Conservation (phyloP, 2,113 vertebrate genomes). For the Tetrao urogallus region DNA sequence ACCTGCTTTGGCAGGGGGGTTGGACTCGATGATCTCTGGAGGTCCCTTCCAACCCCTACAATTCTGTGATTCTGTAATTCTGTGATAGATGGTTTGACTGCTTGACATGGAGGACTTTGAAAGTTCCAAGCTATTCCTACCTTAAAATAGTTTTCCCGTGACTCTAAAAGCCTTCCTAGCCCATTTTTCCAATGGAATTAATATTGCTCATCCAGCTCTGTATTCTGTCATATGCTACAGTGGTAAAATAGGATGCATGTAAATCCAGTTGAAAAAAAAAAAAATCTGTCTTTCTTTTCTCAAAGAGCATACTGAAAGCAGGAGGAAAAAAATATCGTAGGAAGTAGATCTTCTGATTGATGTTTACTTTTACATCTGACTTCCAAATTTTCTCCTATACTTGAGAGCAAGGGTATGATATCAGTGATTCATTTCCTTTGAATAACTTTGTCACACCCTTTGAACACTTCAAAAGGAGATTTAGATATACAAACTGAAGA, state of each 20-base stretch:
- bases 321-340: background rate
- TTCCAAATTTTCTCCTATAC: background rate
- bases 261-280: background rate
- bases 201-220: background rate
- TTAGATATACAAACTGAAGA: background rate
- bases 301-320: background rate
- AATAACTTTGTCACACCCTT: background rate
- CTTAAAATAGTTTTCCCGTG: background rate
- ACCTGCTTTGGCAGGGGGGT: no score
- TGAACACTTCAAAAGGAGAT: background rate
- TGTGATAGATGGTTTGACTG: background rate
- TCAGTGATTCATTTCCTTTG: background rate
- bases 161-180: background rate
- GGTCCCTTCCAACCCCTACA: no score
- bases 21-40: no score
- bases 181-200: background rate
- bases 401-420: background rate
- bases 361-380: background rate
- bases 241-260: background rate
- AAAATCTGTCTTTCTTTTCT: background rate
- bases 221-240: background rate
- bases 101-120: background rate
- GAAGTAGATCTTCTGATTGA: background rate
- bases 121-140: background rate
- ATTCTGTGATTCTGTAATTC: no score